phyloP scores from a whole-genome alignment of 2,797 vertebrate genomes.

The Lagocephalus sceleratus region DNA sequence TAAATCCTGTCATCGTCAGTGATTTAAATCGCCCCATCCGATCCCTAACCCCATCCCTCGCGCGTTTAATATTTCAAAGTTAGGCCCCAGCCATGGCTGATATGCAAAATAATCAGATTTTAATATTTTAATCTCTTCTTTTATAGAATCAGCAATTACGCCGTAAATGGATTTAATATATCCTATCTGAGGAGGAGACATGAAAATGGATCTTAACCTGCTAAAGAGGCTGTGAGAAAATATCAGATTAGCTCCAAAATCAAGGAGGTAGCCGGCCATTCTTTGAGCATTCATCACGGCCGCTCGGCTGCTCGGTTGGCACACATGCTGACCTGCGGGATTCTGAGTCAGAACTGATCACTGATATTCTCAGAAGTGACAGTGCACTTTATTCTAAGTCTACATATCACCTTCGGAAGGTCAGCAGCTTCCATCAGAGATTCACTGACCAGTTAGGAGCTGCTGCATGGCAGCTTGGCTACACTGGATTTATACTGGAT shows the following conservation, averaged over 20 bases:
- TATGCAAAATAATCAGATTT: conserved; percentile 57
- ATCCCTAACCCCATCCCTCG: too few relatives aligned
- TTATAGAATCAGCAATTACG: conserved; percentile 59
- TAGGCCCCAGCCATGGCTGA: conserved; percentile 16
- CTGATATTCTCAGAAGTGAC: conserved; percentile 61
- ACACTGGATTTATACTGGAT: background rate
- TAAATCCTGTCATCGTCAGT: too few relatives aligned
- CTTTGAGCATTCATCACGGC: conserved; percentile 53
- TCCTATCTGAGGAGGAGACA: conserved; percentile 40
- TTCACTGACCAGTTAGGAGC: conserved; percentile 44
- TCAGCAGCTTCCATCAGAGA: conserved; percentile 58
- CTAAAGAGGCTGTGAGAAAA: conserved; percentile 49
- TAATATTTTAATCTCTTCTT: conserved; percentile 59
- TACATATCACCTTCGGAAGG: conserved; percentile 67
- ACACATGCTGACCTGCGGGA: conserved; percentile 63
- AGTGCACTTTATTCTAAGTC: conserved; percentile 55
- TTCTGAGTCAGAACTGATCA: conserved; percentile 66
- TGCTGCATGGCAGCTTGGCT: conserved; percentile 14
- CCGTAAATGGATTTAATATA: conserved; percentile 57
- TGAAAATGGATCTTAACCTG: conserved; percentile 55
- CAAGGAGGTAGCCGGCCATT: conserved; percentile 39
- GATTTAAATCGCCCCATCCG: too few relatives aligned
- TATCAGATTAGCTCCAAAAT: conserved; percentile 59
- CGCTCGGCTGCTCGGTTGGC: conserved; percentile 42
- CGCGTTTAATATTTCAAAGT: conserved; percentile 19